phyloP scores from a whole-genome alignment of 2,113 vertebrate genomes.

The Dicaeum eximium region DNA sequence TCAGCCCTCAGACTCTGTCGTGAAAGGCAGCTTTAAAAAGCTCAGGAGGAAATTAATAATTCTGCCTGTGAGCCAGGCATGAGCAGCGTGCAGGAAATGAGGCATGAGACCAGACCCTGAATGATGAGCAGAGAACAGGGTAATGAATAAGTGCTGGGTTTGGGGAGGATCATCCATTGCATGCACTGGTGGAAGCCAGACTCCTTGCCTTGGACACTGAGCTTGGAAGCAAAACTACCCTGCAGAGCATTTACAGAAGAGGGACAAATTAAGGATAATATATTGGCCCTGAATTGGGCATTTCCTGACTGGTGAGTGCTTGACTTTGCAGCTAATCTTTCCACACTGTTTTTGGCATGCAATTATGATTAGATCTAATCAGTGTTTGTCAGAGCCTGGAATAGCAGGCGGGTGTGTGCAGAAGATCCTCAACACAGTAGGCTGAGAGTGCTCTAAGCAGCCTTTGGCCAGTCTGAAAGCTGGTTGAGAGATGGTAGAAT shows the following conservation, averaged over 20 bases:
- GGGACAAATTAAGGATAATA: background rate
- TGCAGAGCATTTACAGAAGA: background rate
- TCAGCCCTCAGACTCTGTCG: conserved; percentile 5
- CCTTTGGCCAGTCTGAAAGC: background rate
- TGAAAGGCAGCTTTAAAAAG: conserved; percentile 11
- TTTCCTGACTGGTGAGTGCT: conserved; percentile 41
- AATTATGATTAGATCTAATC: background rate
- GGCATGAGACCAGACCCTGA: background rate
- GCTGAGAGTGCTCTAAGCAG: background rate
- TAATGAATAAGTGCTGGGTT: background rate
- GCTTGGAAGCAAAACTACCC: background rate
- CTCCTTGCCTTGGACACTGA: background rate
- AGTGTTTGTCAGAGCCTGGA: background rate
- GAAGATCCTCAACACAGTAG: accelerated
- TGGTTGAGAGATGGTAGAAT: background rate
- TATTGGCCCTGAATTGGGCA: background rate
- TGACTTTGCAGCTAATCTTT: conserved; percentile 32
- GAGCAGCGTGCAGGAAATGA: conserved; percentile 20
- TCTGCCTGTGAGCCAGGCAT: conserved; percentile 1
- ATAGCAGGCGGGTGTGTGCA: background rate
- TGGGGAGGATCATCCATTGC: background rate
- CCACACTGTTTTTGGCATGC: background rate
- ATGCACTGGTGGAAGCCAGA: background rate
- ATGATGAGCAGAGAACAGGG: background rate
- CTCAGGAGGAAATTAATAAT: conserved; percentile 45